Base-by-base conservation (phyloP, 1,140 invertebrate species). In the Drosophila lowei region DNA sequence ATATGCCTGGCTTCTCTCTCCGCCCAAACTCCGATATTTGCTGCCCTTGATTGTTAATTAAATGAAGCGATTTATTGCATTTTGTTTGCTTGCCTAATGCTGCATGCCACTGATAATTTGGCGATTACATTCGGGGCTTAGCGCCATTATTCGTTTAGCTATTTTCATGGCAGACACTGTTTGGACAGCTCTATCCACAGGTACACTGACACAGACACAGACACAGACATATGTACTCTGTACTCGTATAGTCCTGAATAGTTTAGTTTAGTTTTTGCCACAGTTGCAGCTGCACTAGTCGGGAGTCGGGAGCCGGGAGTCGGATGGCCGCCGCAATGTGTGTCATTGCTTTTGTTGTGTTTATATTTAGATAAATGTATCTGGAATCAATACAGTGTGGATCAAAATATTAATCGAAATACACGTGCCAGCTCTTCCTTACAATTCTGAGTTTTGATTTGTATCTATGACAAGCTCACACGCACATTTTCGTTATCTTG, bases 21-120 rank as follows among this genome's bases (percentile, higher is more conserved):
- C 11, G 38, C 7, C 34, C 28, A 18, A 8, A 59, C 28, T 59
- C 18, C 16, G 4, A 13, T 38, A 54, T 62, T 58, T 46, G 6
- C 2, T 38, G 18, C 28, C 28, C 28, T 28, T 55, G 55, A 41
- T 79, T 62, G 56, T 72, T 72, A 76, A 72, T 80, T 57, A 57
- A 76, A 64, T 67, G 66, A 65, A 48, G 48, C 53, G 52, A 64
- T 71, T 74, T 74, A 60, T 72, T 72, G 61, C 59, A 71, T 58
- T 68, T 59, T 58, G 43, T 64, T 50, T 47, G 16, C 54, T 30
- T 75, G 42, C 28, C 50, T 54, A 62, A 62, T 62, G 38, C 43
- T 62, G 38, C 55, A 46, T 57, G 49, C 49, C 18, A 43, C 60
- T 49, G 55, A 49, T 72, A 49, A 66, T 49, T 41, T 44, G 18